A percentile compares a stretch with the other conserved stretches of the same genome.
Evolutionary conservation across 2,888 invertebrate genomes (phyloP).

Genomic region (Penaeus monodon): DNA sequence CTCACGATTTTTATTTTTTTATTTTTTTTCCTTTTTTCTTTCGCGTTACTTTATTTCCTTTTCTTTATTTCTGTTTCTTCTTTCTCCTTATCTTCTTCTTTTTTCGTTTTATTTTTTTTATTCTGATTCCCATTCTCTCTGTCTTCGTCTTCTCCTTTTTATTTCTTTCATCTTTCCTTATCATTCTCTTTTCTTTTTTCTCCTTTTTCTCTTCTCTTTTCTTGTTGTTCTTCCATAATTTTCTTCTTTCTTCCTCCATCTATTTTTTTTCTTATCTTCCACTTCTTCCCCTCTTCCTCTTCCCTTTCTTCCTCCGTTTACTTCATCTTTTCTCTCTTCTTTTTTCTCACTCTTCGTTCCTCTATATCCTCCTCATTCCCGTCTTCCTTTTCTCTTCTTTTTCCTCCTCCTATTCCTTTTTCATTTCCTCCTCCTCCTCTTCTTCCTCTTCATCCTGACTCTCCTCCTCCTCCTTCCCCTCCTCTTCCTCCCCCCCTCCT

Average conservation of each 20-base stretch:
- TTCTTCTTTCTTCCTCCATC: neutral
- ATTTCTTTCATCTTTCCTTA: neutral
- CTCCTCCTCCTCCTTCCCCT: neutral
- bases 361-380: neutral
- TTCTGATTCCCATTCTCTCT: neutral
- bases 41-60: neutral
- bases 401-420: neutral
- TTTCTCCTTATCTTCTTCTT: too few species aligned
- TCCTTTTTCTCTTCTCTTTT: constrained; percentile 1
- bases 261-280: neutral
- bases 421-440: neutral
- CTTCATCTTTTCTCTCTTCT: neutral
- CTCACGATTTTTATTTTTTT: neutral
- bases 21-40: neutral
- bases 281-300: neutral
- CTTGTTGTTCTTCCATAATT: neutral
- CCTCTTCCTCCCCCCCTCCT: neutral
- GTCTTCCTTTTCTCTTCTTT: neutral
- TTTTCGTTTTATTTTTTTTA: neutral
- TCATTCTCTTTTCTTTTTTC: neutral
- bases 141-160: neutral
- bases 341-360: neutral
- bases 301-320: neutral
- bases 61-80: neutral
- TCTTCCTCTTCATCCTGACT: neutral